These are phyloP conservation scores for Drosophila tripunctata DNA, from an alignment of 2,888 invertebrate genomes.

Conservation along the genomic window DNA sequence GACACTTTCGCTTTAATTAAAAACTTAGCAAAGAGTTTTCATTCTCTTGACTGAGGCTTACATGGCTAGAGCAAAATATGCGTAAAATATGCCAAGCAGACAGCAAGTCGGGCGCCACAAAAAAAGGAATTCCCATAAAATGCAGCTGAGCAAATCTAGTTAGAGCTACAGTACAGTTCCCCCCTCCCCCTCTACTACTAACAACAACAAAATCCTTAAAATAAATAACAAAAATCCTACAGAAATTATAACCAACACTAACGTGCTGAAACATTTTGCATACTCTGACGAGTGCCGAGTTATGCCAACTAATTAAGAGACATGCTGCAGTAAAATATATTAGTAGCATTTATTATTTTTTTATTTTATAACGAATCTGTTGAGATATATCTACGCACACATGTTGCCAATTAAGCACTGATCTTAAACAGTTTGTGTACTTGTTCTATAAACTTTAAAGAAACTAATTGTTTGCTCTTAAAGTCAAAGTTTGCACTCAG, in stretches of 20 bases:
- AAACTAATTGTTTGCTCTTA: conserved; percentile 2
- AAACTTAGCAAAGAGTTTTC: conserved; percentile 67
- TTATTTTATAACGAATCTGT: too few species aligned
- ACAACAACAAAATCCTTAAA: conserved; percentile 14
- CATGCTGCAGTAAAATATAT: background rate
- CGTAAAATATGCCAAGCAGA: conserved; percentile 37
- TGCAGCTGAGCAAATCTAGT: conserved; percentile 65
- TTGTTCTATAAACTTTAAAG: conserved; percentile 9
- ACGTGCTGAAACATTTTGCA: conserved; percentile 11
- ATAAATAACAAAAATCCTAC: conserved; percentile 20
- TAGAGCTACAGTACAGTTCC: conserved; percentile 28
- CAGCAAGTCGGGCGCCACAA: conserved; percentile 5
- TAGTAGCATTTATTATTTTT: too few species aligned
- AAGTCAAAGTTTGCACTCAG: background rate
- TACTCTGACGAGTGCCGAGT: conserved; percentile 3
- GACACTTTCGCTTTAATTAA: conserved; percentile 77
- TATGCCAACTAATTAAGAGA: conserved; percentile 1
- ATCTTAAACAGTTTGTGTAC: background rate
- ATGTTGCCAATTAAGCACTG: background rate
- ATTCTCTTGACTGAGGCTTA: conserved; percentile 10
- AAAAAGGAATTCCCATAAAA: conserved; percentile 56
- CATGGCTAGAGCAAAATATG: conserved; percentile 59
- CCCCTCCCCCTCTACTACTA: too few species aligned
- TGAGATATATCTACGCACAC: background rate
- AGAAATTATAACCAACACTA: conserved; percentile 15